Evolutionary conservation across 2,113 vertebrate genomes (phyloP).

Genomic region (Girardinichthys multiradiatus): DNA sequence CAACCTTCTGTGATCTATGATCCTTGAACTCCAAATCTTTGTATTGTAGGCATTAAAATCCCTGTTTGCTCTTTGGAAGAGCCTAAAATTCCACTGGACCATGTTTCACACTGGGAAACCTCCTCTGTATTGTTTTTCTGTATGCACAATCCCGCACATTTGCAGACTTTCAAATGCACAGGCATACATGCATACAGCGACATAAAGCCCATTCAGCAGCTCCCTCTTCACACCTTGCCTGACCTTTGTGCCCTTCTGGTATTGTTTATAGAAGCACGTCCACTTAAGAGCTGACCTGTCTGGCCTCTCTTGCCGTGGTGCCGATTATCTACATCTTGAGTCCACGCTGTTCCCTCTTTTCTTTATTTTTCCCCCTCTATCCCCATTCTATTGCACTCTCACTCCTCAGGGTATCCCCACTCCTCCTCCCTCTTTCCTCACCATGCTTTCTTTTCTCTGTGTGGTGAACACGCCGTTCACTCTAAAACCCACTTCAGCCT

Average conservation of each 20-base stretch:
- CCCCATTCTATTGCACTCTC: constrained; percentile 28
- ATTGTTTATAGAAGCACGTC: constrained; percentile 75
- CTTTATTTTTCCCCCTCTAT: constrained; percentile 18
- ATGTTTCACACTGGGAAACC: constrained; percentile 62
- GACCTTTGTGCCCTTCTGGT: constrained; percentile 52
- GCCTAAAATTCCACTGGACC: constrained; percentile 59
- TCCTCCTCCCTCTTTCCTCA: constrained; percentile 21
- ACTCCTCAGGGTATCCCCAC: constrained; percentile 32
- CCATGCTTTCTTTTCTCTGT: constrained; percentile 29
- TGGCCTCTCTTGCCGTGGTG: constrained; percentile 59
- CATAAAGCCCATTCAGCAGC: constrained; percentile 57
- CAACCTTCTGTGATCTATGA: constrained; percentile 47
- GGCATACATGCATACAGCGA: constrained; percentile 44
- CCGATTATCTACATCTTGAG: constrained; percentile 74
- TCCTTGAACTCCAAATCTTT: constrained; percentile 66
- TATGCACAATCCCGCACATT: constrained; percentile 37
- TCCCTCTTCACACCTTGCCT: constrained; percentile 72
- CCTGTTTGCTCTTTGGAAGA: constrained; percentile 51
- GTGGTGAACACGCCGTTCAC: constrained; percentile 18
- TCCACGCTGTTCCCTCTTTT: constrained; percentile 53
- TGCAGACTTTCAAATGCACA: constrained; percentile 22
- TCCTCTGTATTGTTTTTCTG: constrained; percentile 47
- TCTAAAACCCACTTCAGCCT: constrained; percentile 9
- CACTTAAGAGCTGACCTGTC: constrained; percentile 69
- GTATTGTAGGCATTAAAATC: constrained; percentile 61